Evolutionary conservation across 2,113 vertebrate genomes (phyloP).

Genomic region (Blennius ocellaris): DNA sequence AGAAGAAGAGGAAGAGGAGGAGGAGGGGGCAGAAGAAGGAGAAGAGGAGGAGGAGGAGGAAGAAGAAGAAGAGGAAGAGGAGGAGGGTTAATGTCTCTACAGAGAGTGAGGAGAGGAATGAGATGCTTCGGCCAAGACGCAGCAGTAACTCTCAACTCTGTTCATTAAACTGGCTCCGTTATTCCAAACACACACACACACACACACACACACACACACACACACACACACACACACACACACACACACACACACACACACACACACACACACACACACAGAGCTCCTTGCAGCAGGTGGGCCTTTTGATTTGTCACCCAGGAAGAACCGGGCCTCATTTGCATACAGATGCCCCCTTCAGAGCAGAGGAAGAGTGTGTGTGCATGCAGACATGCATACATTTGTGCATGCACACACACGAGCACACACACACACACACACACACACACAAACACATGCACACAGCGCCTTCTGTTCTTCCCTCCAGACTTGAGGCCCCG

Average conservation of each 20-base stretch:
- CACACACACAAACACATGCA: conserved; percentile 42
- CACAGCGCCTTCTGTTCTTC: conserved; percentile 52
- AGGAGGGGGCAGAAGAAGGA: neutral
- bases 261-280: conserved; percentile 55
- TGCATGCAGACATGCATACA: conserved; percentile 19
- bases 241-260: conserved; percentile 54
- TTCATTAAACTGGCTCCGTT: conserved; percentile 61
- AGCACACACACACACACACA: conserved; percentile 18
- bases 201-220: conserved; percentile 54
- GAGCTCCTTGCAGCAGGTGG: conserved; percentile 82
- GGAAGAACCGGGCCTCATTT: conserved; percentile 83
- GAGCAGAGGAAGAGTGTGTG: conserved; percentile 63
- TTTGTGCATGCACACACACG: conserved; percentile 8
- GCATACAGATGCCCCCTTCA: conserved; percentile 86
- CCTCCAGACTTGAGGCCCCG: conserved; percentile 45
- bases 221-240: conserved; percentile 53
- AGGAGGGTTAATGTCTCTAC: conserved; percentile 52
- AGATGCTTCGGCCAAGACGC: conserved; percentile 59
- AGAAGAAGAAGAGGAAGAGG: neutral
- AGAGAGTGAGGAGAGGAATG: conserved; percentile 61
- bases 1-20: too few species aligned
- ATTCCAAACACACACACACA: conserved; percentile 49
- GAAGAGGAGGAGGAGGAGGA: neutral
- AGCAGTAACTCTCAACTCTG: conserved; percentile 62
- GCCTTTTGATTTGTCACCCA: conserved; percentile 84